phyloP scores from a whole-genome alignment of 2,113 vertebrate genomes.

The Amia ocellicauda region DNA sequence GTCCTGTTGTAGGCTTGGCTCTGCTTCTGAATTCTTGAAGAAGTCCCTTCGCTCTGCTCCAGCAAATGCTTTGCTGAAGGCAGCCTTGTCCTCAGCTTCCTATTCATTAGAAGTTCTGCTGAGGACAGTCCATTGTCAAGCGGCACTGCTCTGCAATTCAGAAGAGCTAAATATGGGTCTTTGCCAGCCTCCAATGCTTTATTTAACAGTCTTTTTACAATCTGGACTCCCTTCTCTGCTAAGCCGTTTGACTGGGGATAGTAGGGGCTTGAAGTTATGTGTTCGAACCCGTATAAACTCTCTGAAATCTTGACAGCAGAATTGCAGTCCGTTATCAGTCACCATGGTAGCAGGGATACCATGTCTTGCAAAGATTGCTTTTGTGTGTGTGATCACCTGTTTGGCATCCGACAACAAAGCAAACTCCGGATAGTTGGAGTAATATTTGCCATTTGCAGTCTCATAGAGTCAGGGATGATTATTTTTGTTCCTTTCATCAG shows the following conservation, averaged over 20 bases:
- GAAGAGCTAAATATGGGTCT: constrained; percentile 18
- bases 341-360: constrained; percentile 19
- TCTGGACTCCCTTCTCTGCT: constrained; percentile 24
- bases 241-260: constrained; percentile 21
- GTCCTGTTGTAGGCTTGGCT: constrained; percentile 17
- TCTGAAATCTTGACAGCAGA: constrained; percentile 12
- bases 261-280: constrained; percentile 19
- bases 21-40: background rate
- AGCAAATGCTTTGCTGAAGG: constrained; percentile 8
- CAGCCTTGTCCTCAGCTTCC: constrained; percentile 10
- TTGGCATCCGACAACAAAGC: background rate
- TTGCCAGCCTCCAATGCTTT: constrained; percentile 6
- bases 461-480: constrained; percentile 16
- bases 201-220: constrained; percentile 18
- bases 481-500: constrained; percentile 11
- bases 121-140: constrained; percentile 16
- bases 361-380: constrained; percentile 10
- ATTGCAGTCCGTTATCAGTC: constrained; percentile 16
- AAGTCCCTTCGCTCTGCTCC: background rate
- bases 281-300: constrained; percentile 20
- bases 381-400: constrained; percentile 12
- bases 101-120: constrained; percentile 25
- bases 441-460: constrained; percentile 8
- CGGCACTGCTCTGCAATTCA: constrained; percentile 19
- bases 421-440: constrained; percentile 17